These are phyloP conservation scores for Leuctra nigra DNA, from an alignment of 2,888 invertebrate genomes.

Conservation along the genomic window DNA sequence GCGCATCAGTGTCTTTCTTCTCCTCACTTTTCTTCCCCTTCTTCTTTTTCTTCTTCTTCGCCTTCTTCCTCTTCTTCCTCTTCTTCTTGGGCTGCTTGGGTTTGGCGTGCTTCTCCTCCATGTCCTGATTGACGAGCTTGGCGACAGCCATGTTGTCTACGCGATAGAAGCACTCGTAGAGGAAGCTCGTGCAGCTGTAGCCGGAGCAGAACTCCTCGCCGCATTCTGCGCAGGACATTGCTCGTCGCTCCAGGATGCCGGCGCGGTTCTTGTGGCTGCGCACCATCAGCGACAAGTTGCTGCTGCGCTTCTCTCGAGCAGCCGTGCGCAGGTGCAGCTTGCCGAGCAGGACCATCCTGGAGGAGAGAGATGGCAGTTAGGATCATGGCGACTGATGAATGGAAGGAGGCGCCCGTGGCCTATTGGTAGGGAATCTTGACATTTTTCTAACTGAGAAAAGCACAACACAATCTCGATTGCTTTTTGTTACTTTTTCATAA, in stretches of 20 bases:
- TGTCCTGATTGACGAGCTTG: constrained; percentile 30
- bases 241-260: constrained; percentile 70
- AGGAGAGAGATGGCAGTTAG: neutral
- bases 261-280: constrained; percentile 76
- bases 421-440: too few species aligned
- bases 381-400: too few species aligned
- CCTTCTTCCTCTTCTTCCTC: constrained; percentile 39
- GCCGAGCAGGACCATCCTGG: constrained; percentile 70
- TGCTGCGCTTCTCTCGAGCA: constrained; percentile 60
- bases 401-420: too few species aligned
- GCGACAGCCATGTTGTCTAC: constrained; percentile 36
- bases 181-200: constrained; percentile 48
- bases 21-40: constrained; percentile 24
- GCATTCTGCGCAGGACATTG: constrained; percentile 70
- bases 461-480: too few species aligned
- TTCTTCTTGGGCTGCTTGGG: constrained; percentile 38
- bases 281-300: constrained; percentile 52
- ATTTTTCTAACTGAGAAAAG: too few species aligned
- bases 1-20: neutral
- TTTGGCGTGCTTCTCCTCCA: constrained; percentile 38
- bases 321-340: constrained; percentile 69
- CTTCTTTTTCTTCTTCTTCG: constrained; percentile 39
- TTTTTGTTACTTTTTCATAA: too few species aligned
- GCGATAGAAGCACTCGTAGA: constrained; percentile 51
- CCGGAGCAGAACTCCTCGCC: constrained; percentile 77